A percentile compares a stretch with the other conserved stretches of the same genome.
Evolutionary conservation across 2,888 invertebrate genomes (phyloP).

Genomic region (Acleris literana): DNA sequence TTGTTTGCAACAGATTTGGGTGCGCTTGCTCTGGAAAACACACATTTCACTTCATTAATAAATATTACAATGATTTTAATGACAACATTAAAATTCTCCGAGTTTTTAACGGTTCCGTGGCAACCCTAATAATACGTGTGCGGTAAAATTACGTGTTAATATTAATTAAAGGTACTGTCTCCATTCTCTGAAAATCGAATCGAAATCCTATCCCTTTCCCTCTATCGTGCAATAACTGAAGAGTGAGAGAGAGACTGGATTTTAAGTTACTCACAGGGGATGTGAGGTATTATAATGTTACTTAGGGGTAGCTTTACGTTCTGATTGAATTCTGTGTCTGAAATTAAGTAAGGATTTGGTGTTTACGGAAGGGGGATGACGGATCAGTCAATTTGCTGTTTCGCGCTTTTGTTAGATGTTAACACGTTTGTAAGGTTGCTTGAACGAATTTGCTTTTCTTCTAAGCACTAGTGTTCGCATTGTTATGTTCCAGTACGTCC

Average conservation of each 20-base stretch:
- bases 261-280: slow-evolving; percentile 60
- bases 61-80: too few species aligned
- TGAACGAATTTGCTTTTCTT: not conserved
- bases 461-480: not conserved
- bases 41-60: not conserved
- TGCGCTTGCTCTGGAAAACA: too few species aligned
- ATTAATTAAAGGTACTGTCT: slow-evolving; percentile 82
- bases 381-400: slow-evolving; percentile 77
- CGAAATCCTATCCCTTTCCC: too few species aligned
- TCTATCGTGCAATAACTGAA: too few species aligned
- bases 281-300: slow-evolving; percentile 81
- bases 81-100: not conserved
- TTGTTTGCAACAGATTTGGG: too few species aligned
- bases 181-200: slow-evolving; percentile 37
- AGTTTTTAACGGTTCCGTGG: slow-evolving; percentile 39
- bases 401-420: slow-evolving; percentile 62
- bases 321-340: slow-evolving; percentile 83
- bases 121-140: slow-evolving; percentile 71
- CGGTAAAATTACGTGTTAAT: slow-evolving; percentile 82
- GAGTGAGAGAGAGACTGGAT: too few species aligned
- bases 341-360: slow-evolving; percentile 84
- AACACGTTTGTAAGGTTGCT: slow-evolving; percentile 41
- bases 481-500: too few species aligned
- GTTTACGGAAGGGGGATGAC: slow-evolving; percentile 76
- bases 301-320: slow-evolving; percentile 76